A percentile compares a stretch with the other conserved stretches of the same genome.
Evolutionary conservation across 2,113 vertebrate species (phyloP).

Genomic region (Pseudopipra pipra): DNA sequence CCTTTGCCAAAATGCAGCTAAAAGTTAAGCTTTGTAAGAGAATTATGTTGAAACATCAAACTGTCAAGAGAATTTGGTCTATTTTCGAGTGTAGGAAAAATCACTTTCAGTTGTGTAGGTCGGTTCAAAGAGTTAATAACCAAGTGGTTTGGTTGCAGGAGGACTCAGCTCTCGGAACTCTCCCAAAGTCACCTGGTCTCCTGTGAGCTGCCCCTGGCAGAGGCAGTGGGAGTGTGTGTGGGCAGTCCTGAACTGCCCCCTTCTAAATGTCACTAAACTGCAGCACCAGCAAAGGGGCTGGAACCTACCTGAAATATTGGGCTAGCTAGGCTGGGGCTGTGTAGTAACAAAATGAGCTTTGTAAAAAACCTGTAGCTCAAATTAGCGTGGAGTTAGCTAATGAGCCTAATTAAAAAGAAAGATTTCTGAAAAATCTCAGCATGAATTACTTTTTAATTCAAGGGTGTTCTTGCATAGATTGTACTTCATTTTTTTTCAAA

Average conservation of each 20-base stretch:
- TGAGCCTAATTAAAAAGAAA: background rate
- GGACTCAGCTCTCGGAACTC: background rate
- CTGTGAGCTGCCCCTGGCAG: background rate
- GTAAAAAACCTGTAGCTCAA: background rate
- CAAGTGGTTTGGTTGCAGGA: background rate
- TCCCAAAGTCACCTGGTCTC: background rate
- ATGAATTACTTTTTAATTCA: background rate
- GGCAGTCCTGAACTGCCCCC: background rate
- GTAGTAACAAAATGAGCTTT: background rate
- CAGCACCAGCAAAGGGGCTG: background rate
- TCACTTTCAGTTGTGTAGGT: background rate
- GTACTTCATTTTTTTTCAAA: background rate
- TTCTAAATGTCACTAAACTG: background rate
- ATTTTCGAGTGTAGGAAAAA: background rate
- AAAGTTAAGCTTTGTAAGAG: background rate
- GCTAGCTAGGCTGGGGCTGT: background rate
- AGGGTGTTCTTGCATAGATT: background rate
- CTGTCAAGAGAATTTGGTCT: background rate
- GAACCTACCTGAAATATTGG: background rate
- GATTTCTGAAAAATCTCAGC: background rate
- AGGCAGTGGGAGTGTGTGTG: accelerated
- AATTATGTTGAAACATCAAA: background rate
- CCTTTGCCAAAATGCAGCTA: background rate
- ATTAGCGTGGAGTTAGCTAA: background rate
- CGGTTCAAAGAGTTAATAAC: background rate